Base-by-base conservation (phyloP, 2,888 invertebrate genomes). In the Melanophora roralis region DNA sequence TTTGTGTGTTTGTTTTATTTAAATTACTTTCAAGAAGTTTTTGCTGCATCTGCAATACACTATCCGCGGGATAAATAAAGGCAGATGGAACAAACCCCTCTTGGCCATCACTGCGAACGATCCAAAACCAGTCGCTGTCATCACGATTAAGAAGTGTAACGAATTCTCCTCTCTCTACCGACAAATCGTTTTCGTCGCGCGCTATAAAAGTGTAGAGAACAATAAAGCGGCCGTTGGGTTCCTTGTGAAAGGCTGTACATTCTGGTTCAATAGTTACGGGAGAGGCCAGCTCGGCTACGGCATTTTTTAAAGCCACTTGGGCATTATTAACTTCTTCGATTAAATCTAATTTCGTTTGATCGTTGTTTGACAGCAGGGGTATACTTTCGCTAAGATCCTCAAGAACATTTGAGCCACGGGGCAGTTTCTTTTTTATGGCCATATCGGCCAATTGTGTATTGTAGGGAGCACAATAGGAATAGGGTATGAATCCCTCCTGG, bases 41-140 rank as follows among this genome's bases (percentile, higher is more conserved):
- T 36, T 84, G 85, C 60, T 85, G 84, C 2, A 85, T 83, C 89
- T 93, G 93, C 83, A 93, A 91, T 84, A 95, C 95, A 91, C 94
- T 94, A 91, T 91, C 95, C 16, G 95, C 96, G 0, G 97, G 97
- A 91, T 97, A 98, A 0, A 98, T 96, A 86, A 97, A 98, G 23
- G 96, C 96, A 7, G 96, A 95, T 0, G 98, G 98, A 64, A 98
- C 97, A 89, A 98, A 98, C 0, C 98, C 98, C 90, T 98, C 98
- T 85, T 96, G 96, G 0, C 96, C 97, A 87, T 98, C 97, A 83
- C 95, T 95, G 83, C 97, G 92, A 43, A 97, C 94, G 65, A 98
- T 96, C 98, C 98, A 98, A 89, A 95, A 98, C 98, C 98, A 98
- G 89, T 98, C 97, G 0, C 96, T 95, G 90, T 98, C 98, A 88